Evolutionary conservation across 1,140 invertebrate genomes (phyloP).

Genomic region (Danaus plexippus): DNA sequence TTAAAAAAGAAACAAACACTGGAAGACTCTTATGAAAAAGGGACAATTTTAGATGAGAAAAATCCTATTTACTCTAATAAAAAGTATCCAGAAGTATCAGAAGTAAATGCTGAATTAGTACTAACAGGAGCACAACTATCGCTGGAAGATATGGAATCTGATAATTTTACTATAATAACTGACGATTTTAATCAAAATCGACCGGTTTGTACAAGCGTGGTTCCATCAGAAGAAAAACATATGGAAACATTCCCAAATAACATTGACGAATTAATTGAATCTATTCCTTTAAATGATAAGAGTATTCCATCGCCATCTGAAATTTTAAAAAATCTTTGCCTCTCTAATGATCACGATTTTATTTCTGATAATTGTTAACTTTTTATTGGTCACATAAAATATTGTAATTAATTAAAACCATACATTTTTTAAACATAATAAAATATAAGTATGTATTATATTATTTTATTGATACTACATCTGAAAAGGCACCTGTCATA

Average conservation of each 20-base stretch:
- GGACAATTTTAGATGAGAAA: conserved; percentile 4
- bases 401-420: too few relatives aligned
- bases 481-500: neutral
- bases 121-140: conserved; percentile 56
- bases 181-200: conserved; percentile 32
- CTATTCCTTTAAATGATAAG: conserved; percentile 47
- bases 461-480: neutral
- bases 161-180: conserved; percentile 53
- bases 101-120: conserved; percentile 60
- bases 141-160: conserved; percentile 61
- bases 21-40: conserved; percentile 3
- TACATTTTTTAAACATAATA: conserved; percentile 25
- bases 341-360: conserved; percentile 45
- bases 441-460: conserved; percentile 1
- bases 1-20: conserved; percentile 49
- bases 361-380: conserved; percentile 5
- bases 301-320: conserved; percentile 68
- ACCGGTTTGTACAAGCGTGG: conserved; percentile 2
- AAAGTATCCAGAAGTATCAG: conserved; percentile 44
- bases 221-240: conserved; percentile 15
- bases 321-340: conserved; percentile 68
- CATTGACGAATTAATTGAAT: conserved; percentile 48
- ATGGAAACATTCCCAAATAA: conserved; percentile 29
- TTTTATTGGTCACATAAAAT: too few relatives aligned
- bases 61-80: conserved; percentile 13